Conservation (phyloP, 2,113 vertebrate species). For the Dendropsophus ebraccatus region DNA sequence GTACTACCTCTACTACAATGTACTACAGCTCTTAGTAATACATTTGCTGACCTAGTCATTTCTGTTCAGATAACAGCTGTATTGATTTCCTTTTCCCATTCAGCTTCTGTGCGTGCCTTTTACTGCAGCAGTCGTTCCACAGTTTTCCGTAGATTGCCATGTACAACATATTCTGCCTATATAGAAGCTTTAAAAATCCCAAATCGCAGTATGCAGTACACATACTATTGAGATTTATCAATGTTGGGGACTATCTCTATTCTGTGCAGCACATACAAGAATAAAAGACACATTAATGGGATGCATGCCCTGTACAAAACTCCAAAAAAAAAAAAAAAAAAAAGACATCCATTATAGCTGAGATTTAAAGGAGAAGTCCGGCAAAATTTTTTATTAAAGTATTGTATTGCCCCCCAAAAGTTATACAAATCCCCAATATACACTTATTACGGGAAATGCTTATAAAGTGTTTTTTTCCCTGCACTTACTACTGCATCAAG, state of each 20-base stretch:
- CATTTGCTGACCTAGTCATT: neutral
- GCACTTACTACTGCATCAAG: too few species aligned
- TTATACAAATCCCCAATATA: too few species aligned
- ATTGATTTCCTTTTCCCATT: neutral
- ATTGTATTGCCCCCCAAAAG: too few species aligned
- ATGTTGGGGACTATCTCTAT: neutral
- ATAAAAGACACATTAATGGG: neutral
- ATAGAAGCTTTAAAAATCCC: neutral
- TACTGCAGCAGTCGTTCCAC: neutral
- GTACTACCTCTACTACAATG: too few species aligned
- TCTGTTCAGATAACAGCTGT: neutral
- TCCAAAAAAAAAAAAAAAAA: too few species aligned
- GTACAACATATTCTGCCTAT: neutral
- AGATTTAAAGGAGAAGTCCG: too few species aligned
- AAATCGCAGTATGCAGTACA: neutral
- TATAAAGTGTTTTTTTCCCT: too few species aligned
- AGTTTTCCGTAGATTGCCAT: neutral
- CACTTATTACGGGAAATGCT: too few species aligned
- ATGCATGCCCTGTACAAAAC: neutral
- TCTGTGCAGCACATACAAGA: neutral
- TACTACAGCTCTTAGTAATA: neutral
- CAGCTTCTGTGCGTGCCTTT: neutral
- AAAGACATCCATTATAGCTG: too few species aligned
- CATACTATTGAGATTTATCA: neutral
- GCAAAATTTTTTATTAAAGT: too few species aligned